Percentiles rank a stretch among this genome's conserved stretches.
phyloP scores from a whole-genome alignment of 2,797 vertebrate species.

The Remorina albescens region DNA sequence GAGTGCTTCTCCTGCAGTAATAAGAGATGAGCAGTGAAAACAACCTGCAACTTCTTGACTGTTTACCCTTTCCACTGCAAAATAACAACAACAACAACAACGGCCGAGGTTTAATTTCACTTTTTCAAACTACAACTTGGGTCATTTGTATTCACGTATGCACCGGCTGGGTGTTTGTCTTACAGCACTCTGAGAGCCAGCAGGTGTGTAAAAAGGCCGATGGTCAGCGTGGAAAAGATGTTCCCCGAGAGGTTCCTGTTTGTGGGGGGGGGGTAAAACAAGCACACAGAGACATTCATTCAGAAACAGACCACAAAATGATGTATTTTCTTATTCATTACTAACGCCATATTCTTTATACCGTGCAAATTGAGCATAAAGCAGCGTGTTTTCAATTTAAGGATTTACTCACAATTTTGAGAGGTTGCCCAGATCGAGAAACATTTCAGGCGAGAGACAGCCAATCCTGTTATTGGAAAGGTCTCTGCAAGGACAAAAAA shows the following conservation, averaged over 20 bases:
- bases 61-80: background rate
- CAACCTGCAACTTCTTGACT: background rate
- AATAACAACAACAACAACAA: background rate
- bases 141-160: background rate
- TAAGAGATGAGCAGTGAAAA: slow-evolving; percentile 5
- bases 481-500: slow-evolving; percentile 84
- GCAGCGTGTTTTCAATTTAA: slow-evolving; percentile 58
- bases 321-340: slow-evolving; percentile 5
- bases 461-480: slow-evolving; percentile 95
- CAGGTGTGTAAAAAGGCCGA: slow-evolving; percentile 89
- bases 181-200: slow-evolving; percentile 89
- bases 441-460: slow-evolving; percentile 91
- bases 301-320: slow-evolving; percentile 22
- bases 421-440: slow-evolving; percentile 88
- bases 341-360: slow-evolving; percentile 11
- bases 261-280: slow-evolving; percentile 29
- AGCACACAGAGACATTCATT: slow-evolving; percentile 12
- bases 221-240: slow-evolving; percentile 91
- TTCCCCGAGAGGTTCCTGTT: slow-evolving; percentile 93
- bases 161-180: slow-evolving; percentile 66
- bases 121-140: background rate
- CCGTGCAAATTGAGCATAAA: slow-evolving; percentile 32
- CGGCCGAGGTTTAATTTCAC: background rate
- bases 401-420: slow-evolving; percentile 92
- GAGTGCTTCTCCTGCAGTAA: slow-evolving; percentile 3